Evolutionary conservation across 2,113 vertebrate genomes (phyloP).

Genomic region (Zeus faber): DNA sequence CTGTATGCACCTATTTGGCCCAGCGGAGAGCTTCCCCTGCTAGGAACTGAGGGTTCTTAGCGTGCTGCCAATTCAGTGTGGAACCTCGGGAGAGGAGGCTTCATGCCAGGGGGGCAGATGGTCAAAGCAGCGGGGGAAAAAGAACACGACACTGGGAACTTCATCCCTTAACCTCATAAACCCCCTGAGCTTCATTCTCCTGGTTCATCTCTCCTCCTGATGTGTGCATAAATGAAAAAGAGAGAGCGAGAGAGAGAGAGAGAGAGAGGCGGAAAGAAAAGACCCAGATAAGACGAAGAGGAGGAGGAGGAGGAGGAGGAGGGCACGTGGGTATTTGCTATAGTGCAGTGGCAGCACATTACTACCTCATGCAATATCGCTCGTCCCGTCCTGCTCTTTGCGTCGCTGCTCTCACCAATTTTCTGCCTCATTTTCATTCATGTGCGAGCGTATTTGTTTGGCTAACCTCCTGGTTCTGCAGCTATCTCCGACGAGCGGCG

Average conservation of each 20-base stretch:
- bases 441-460: slow-evolving; percentile 67
- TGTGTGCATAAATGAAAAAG: slow-evolving; percentile 33
- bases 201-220: slow-evolving; percentile 26
- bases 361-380: slow-evolving; percentile 61
- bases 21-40: slow-evolving; percentile 54
- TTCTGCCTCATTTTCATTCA: slow-evolving; percentile 70
- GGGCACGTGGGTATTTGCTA: slow-evolving; percentile 38
- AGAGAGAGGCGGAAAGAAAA: no score
- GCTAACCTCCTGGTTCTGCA: slow-evolving; percentile 56
- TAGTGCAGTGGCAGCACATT: slow-evolving; percentile 8
- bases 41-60: slow-evolving; percentile 61
- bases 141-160: slow-evolving; percentile 50
- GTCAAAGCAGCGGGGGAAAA: slow-evolving; percentile 55
- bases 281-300: slow-evolving; percentile 3
- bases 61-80: slow-evolving; percentile 61
- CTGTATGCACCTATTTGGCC: slow-evolving; percentile 59
- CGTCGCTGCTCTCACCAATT: slow-evolving; percentile 59
- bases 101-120: slow-evolving; percentile 69
- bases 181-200: slow-evolving; percentile 21
- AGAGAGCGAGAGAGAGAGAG: slow-evolving; percentile 8
- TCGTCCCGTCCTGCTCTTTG: slow-evolving; percentile 37
- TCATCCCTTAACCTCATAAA: slow-evolving; percentile 59
- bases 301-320: slow-evolving; percentile 14
- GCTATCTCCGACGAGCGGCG: slow-evolving; percentile 42
- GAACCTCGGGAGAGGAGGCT: slow-evolving; percentile 62